Evolutionary conservation across 2,888 invertebrate species (phyloP), one percentile per base, ranked within the genome.

Genomic region (Aproaerema taeniolella): DNA sequence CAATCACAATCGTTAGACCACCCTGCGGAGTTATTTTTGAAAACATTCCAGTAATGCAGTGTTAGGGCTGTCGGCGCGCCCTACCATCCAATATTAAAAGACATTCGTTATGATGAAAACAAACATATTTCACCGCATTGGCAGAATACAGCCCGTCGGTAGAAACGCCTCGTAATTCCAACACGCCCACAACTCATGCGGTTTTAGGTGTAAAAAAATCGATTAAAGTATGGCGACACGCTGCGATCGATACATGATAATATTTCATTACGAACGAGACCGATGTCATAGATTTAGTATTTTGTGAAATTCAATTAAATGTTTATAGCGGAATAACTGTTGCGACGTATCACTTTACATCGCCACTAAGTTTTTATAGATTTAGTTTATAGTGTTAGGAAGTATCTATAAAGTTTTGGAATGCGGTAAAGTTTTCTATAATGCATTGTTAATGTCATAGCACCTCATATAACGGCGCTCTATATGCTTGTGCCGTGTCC

Each of bases 131-230:
- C 71, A 82, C 63, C 55, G 70, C 69, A 74, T 67, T 61, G 70
- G 63, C 67, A 64, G 72, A 70, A 66, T 62, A 66, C 62, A 63
- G 56, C 55, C 55, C 56, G 63, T 68, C 80, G 76, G 74, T 80
- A 82, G 74, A 83, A 79, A 70, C 61, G 79, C 76, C 80, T 82
- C 71, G 79, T 83, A 78, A 82, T 75, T 65, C 66, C 63, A 58
- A 59, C 58, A 79, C 85, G 80, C 82, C 83, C 77, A 79, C 81
- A 55, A 71, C 61, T 70, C 72, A 65, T 76, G 83, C 75, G 78
- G 81, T 82, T 83, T 78, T 74, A 83, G 81, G 86, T 86, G 86
- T 86, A 86, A 86, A 86, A 83, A 86, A 86, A 79, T 83, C 83
- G 81, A 85, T 86, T 85, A 81, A 73, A 74, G 67, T 64, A 72